A percentile compares a stretch with the other conserved stretches of the same genome.
These are phyloP conservation scores for Mormoops blainvillei DNA, from an alignment of 2,113 vertebrate genomes.

Conservation along the genomic window DNA sequence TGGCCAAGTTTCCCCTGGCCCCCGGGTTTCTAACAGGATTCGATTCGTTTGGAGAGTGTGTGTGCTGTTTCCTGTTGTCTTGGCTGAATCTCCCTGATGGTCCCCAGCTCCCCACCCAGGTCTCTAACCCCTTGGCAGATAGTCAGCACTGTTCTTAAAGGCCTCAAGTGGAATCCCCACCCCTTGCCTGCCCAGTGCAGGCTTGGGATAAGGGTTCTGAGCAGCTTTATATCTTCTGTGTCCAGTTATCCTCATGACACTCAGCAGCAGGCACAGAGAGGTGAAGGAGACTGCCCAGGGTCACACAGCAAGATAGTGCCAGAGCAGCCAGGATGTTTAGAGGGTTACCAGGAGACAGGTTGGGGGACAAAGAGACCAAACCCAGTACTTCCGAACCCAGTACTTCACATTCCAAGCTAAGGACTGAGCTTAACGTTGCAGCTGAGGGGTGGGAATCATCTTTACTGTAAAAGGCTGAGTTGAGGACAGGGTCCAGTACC, in stretches of 20 bases:
- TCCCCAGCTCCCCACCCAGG: neutral
- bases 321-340: neutral
- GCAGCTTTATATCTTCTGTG: neutral
- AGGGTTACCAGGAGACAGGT: neutral
- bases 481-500: neutral
- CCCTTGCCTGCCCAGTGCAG: neutral
- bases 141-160: neutral
- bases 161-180: neutral
- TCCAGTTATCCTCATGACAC: neutral
- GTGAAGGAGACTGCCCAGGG: neutral
- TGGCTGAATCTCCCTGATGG: neutral
- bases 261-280: neutral
- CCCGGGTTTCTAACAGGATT: neutral
- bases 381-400: neutral
- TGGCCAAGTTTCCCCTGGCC: neutral
- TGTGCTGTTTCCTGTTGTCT: slow-evolving; percentile 31
- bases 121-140: slow-evolving; percentile 28
- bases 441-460: neutral
- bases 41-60: neutral
- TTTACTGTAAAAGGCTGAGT: neutral
- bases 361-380: neutral
- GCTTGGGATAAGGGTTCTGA: neutral
- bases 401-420: neutral
- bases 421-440: neutral
- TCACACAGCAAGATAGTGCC: neutral